phyloP scores from a whole-genome alignment of 2,113 vertebrate genomes.

The Cyprinodon variegatus region DNA sequence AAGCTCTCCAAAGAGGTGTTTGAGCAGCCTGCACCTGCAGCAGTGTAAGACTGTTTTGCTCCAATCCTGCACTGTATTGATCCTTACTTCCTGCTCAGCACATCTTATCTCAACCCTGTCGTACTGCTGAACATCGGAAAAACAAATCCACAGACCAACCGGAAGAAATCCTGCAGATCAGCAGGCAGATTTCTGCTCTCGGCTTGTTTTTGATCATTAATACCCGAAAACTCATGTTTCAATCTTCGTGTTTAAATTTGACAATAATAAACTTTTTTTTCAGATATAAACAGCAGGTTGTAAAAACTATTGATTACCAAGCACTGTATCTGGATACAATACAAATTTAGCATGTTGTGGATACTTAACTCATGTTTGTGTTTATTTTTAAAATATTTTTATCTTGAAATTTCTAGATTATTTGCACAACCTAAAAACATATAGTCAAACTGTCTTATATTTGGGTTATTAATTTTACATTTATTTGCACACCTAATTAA shows the following conservation, averaged over 20 bases:
- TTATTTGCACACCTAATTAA: no score
- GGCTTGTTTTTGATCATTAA: not conserved
- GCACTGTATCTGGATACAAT: no score
- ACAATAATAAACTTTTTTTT: not conserved
- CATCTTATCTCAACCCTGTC: slow-evolving; percentile 1
- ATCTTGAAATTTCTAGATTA: no score
- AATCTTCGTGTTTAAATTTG: not conserved
- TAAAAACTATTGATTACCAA: no score
- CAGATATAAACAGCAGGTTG: not conserved
- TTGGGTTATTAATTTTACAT: no score
- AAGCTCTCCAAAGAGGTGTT: slow-evolving; percentile 92
- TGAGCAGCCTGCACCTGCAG: slow-evolving; percentile 87
- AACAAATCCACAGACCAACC: not conserved
- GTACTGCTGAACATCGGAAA: not conserved
- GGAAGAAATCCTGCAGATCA: not conserved
- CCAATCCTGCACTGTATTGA: not conserved
- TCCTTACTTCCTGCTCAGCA: not conserved
- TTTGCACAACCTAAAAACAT: no score
- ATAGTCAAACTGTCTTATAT: no score
- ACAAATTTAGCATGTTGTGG: no score
- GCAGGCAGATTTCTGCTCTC: not conserved
- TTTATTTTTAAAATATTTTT: no score
- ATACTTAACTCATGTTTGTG: no score
- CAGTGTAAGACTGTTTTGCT: slow-evolving; percentile 83
- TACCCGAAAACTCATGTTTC: not conserved